Evolutionary conservation across 1,140 invertebrate species (phyloP).

Genomic region (Rhagoletis pomonella): DNA sequence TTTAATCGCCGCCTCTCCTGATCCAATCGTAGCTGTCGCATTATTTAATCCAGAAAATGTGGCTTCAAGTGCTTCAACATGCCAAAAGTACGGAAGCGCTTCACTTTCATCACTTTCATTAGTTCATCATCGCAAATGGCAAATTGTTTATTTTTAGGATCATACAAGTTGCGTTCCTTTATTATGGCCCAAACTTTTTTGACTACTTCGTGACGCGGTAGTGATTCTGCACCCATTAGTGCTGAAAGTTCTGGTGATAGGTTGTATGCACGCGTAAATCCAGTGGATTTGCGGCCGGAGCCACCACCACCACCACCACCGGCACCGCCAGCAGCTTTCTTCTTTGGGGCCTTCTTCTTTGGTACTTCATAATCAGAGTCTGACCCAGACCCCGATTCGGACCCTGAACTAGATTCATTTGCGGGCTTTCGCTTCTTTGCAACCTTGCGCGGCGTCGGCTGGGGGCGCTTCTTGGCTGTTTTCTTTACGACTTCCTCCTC

Average conservation of each 20-base stretch:
- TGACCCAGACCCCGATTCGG: conserved; percentile 84
- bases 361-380: conserved; percentile 86
- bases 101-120: conserved; percentile 90
- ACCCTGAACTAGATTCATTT: conserved; percentile 76
- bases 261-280: conserved; percentile 87
- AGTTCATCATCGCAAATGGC: conserved; percentile 95
- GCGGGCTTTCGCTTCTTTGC: conserved; percentile 77
- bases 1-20: background rate
- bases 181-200: conserved; percentile 95
- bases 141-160: conserved; percentile 95
- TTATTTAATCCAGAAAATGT: conserved; percentile 86
- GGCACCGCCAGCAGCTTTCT: conserved; percentile 64
- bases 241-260: conserved; percentile 90
- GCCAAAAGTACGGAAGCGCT: conserved; percentile 92
- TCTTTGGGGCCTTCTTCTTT: conserved; percentile 74
- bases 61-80: conserved; percentile 97
- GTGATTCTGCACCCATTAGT: conserved; percentile 87
- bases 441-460: conserved; percentile 73
- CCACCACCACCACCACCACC: conserved; percentile 63
- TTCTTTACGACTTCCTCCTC: conserved; percentile 74
- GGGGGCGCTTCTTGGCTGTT: conserved; percentile 71
- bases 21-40: background rate
- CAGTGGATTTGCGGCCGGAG: conserved; percentile 77
- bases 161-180: conserved; percentile 93
- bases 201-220: conserved; percentile 94